Evolutionary conservation across 2,113 vertebrate species (phyloP).

Genomic region (Bostrychus sinensis): DNA sequence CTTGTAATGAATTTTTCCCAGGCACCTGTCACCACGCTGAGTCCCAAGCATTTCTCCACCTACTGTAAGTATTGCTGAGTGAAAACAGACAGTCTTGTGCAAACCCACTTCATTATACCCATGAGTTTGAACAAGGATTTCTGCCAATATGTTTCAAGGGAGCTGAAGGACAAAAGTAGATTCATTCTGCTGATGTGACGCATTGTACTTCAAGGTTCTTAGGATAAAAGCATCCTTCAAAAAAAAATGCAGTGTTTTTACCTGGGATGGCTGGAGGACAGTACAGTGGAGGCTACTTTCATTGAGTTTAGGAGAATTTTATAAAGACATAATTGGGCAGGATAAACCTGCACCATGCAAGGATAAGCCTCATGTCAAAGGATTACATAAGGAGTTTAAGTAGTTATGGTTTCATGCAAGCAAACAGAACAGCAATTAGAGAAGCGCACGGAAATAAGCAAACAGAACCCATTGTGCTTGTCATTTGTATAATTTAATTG

Average conservation of each 20-base stretch:
- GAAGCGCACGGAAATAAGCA: neutral
- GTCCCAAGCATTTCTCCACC: neutral
- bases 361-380: constrained; percentile 4
- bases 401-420: neutral
- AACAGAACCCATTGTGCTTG: neutral
- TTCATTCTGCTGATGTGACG: constrained; percentile 19
- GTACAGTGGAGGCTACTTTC: neutral
- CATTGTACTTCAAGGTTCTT: constrained; percentile 47
- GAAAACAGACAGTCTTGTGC: constrained; percentile 3
- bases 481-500: neutral
- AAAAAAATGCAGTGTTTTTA: constrained; percentile 27
- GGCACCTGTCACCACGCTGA: constrained; percentile 2
- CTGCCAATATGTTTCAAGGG: constrained; percentile 19
- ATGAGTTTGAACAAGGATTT: constrained; percentile 26
- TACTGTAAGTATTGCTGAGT: constrained; percentile 1
- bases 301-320: neutral
- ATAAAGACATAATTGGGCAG: neutral
- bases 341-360: neutral
- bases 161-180: constrained; percentile 17
- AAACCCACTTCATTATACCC: constrained; percentile 15
- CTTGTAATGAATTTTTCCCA: neutral
- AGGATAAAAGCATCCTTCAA: constrained; percentile 31
- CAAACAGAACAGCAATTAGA: constrained; percentile 4
- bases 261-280: neutral
- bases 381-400: constrained; percentile 5